phyloP scores from a whole-genome alignment of 1,140 invertebrate species.

The Drosophila sucinea region DNA sequence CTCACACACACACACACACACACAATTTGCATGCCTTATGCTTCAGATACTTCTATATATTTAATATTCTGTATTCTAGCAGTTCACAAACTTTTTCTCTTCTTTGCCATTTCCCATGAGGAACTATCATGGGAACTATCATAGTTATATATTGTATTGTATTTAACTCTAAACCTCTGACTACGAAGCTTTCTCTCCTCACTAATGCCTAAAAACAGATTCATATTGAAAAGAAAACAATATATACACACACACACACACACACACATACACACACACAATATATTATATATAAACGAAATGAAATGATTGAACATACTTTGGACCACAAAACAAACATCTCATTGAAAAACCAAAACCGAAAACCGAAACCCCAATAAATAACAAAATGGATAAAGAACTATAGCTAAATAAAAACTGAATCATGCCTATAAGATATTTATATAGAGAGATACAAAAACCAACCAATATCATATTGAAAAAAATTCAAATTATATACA shows the following conservation, averaged over 20 bases:
- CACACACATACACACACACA: constrained; percentile 38
- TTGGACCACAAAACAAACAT: constrained; percentile 67
- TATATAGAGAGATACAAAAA: background rate
- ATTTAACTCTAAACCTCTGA: constrained; percentile 9
- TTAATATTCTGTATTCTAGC: background rate
- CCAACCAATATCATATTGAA: constrained; percentile 17
- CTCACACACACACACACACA: background rate
- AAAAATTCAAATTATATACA: constrained; percentile 43
- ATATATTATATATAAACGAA: constrained; percentile 33
- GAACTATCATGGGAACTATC: background rate
- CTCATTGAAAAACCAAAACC: constrained; percentile 41
- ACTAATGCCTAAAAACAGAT: constrained; percentile 10
- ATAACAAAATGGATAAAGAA: constrained; percentile 20
- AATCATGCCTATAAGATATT: constrained; percentile 15
- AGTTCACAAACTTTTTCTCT: constrained; percentile 6
- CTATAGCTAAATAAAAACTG: constrained; percentile 20
- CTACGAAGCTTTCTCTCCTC: constrained; percentile 1
- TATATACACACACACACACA: constrained; percentile 39
- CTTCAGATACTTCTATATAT: constrained; percentile 5
- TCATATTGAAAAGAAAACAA: constrained; percentile 2
- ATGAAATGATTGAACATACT: constrained; percentile 47
- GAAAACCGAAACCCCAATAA: constrained; percentile 21
- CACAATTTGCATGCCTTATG: constrained; percentile 1
- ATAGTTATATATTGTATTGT: constrained; percentile 2
- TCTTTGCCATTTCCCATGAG: constrained; percentile 7